A percentile compares a stretch with the other conserved stretches of the same genome.
Conservation (phyloP, 2,113 vertebrate genomes). For the Mesoclemmys tuberculata region DNA sequence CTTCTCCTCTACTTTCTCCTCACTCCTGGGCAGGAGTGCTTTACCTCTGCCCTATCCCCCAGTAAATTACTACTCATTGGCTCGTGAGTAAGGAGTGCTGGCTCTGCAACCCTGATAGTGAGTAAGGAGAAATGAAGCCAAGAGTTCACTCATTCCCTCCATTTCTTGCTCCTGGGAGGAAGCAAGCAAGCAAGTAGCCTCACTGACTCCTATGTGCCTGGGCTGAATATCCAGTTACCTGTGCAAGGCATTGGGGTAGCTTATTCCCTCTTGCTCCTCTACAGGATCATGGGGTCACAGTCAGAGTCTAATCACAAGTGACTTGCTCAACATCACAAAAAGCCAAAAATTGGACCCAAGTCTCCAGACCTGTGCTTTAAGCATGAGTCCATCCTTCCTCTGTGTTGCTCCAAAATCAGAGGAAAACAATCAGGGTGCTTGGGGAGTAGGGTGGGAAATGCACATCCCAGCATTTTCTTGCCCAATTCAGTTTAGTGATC, state of each 20-base stretch:
- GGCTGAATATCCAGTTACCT: not conserved
- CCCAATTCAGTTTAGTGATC: not conserved
- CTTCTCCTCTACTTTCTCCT: not conserved
- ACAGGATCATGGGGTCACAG: not conserved
- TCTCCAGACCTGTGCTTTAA: not conserved
- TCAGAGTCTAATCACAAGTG: not conserved
- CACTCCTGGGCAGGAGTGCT: not conserved
- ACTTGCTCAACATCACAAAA: not conserved
- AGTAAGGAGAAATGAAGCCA: not conserved
- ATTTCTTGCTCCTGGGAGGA: slow-evolving; percentile 30
- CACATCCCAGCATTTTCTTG: not conserved
- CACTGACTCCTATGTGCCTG: not conserved
- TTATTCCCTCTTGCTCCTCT: not conserved
- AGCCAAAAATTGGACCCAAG: not conserved
- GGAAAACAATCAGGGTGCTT: not conserved
- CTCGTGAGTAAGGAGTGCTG: not conserved
- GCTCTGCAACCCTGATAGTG: not conserved
- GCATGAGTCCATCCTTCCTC: not conserved
- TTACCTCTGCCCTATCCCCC: slow-evolving; percentile 2
- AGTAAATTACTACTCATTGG: not conserved
- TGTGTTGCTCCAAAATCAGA: not conserved
- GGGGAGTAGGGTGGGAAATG: not conserved
- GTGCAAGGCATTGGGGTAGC: not conserved
- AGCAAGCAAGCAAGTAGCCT: not conserved
- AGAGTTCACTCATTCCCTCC: slow-evolving; percentile 20